These are phyloP conservation scores for Archocentrus centrarchus DNA, from an alignment of 2,113 vertebrate genomes.

Conservation along the genomic window DNA sequence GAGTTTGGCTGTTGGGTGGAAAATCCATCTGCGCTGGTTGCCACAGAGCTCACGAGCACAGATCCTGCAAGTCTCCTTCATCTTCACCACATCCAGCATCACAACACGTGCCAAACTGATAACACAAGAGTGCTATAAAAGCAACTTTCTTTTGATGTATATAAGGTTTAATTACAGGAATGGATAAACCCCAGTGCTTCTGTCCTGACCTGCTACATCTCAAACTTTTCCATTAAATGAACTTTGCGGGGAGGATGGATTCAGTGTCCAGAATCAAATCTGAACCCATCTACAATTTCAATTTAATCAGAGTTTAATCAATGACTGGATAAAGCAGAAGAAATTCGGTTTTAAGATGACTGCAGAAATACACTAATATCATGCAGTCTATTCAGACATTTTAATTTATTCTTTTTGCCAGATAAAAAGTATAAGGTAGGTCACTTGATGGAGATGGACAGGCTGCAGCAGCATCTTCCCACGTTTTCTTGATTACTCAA, in stretches of 20 bases:
- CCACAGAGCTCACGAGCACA: slow-evolving; percentile 92
- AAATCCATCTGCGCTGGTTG: slow-evolving; percentile 96
- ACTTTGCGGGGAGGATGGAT: not conserved
- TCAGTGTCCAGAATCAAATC: not conserved
- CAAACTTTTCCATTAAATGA: not conserved
- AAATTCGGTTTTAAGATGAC: not conserved
- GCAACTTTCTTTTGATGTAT: not conserved
- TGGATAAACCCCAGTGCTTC: not conserved
- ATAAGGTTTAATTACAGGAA: not conserved
- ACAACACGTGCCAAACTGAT: not conserved
- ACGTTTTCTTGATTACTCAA: not conserved
- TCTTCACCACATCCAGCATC: slow-evolving; percentile 71
- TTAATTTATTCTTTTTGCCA: not conserved
- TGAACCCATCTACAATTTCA: not conserved
- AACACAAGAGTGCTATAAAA: not conserved
- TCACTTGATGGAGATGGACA: not conserved
- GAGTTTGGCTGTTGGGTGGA: slow-evolving; percentile 88
- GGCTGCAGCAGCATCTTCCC: not conserved
- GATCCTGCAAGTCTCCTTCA: slow-evolving; percentile 91
- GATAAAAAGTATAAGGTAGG: not conserved
- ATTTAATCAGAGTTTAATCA: no score
- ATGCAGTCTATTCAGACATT: not conserved
- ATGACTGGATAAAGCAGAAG: not conserved
- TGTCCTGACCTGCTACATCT: not conserved
- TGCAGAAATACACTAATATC: not conserved